Percentiles rank a stretch among this genome's conserved stretches.
Conservation (phyloP, 2,797 vertebrate genomes). For the Karalla daura region DNA sequence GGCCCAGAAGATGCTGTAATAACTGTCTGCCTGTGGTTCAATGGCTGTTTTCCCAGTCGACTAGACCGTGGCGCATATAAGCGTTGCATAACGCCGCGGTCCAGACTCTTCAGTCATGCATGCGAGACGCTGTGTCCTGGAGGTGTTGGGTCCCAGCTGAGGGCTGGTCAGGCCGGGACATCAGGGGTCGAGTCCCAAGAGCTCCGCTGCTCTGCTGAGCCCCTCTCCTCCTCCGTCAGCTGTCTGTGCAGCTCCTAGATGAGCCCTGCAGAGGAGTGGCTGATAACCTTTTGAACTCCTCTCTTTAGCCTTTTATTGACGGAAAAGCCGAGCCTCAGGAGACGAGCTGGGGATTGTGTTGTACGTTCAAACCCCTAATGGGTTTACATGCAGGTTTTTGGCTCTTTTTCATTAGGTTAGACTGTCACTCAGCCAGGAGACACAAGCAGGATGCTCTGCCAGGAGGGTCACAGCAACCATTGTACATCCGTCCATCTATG, state of each 20-base stretch:
- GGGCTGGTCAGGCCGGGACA: conserved; percentile 2
- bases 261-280: conserved; percentile 35
- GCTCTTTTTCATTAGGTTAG: neutral
- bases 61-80: conserved; percentile 49
- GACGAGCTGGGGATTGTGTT: neutral
- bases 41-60: conserved; percentile 58
- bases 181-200: conserved; percentile 3
- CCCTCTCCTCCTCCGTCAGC: conserved; percentile 58
- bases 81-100: conserved; percentile 58
- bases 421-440: neutral
- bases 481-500: too few relatives aligned
- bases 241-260: conserved; percentile 30
- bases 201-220: conserved; percentile 3
- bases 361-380: neutral
- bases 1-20: conserved; percentile 59
- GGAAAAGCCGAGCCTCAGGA: conserved; percentile 32
- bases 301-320: conserved; percentile 54
- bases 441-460: too few relatives aligned
- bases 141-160: conserved; percentile 28
- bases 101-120: conserved; percentile 58
- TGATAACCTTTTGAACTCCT: conserved; percentile 71
- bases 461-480: too few relatives aligned
- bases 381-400: neutral
- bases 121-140: conserved; percentile 31
- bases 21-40: conserved; percentile 67